Evolutionary conservation across 2,113 vertebrate species (phyloP).

Genomic region (Rhadina sibilatrix): DNA sequence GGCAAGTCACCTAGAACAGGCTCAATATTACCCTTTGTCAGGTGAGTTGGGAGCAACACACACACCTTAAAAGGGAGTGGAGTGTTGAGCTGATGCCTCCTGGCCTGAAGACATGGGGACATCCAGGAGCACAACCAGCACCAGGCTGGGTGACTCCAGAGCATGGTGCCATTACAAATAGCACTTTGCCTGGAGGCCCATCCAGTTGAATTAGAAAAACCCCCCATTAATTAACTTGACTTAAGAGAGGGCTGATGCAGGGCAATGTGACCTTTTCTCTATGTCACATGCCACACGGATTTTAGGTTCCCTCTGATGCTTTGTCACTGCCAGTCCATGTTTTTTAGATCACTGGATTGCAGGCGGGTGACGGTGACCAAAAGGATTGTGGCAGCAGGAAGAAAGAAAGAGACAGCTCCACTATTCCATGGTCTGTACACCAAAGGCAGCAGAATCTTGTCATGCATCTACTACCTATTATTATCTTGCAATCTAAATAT

Average conservation of each 20-base stretch:
- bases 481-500: background rate
- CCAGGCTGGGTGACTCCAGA: constrained; percentile 23
- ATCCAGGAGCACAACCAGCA: background rate
- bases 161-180: constrained; percentile 9
- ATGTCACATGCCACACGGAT: constrained; percentile 73
- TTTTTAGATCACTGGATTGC: constrained; percentile 7
- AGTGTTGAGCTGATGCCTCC: background rate
- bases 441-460: background rate
- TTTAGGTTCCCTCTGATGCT: constrained; percentile 48
- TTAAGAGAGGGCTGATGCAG: constrained; percentile 63
- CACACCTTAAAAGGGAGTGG: background rate
- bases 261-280: constrained; percentile 76
- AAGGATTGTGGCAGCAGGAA: background rate
- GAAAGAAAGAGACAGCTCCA: background rate
- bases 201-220: constrained; percentile 69
- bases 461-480: background rate
- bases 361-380: background rate
- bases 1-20: background rate
- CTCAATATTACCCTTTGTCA: background rate
- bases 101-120: background rate
- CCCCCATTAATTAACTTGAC: constrained; percentile 72
- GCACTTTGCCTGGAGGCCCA: constrained; percentile 63
- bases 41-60: background rate
- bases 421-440: background rate
- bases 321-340: constrained; percentile 46